Evolutionary conservation across 2,888 invertebrate genomes (phyloP), one percentile per base, ranked within the genome.

Genomic region (Eueremaeus valkanovi): DNA sequence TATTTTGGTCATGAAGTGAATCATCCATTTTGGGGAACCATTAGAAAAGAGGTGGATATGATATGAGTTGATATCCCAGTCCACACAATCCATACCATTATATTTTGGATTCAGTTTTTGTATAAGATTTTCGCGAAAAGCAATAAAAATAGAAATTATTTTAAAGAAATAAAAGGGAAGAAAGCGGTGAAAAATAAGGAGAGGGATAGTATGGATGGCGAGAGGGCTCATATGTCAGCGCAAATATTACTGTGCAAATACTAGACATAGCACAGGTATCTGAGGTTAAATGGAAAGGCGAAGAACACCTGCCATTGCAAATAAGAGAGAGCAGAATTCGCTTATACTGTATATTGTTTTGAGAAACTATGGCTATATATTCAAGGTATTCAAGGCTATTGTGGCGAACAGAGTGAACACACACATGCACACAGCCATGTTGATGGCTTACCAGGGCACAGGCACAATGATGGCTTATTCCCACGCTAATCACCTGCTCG

Each of bases 401-500:
- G 0, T 27, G 2, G 27, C 11, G 31, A 16, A 11, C 61, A 51
- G 21, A 51, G 51, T n/a, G 51, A n/a, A 21, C n/a, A 18, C 13
- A 13, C 42, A 45, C 42, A 45, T 6, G 40, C 40, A 40, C 8
- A 11, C 8, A 40, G n/a, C n/a, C n/a, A n/a, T n/a, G n/a, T n/a
- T n/a, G n/a, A n/a, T n/a, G n/a, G n/a, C n/a, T n/a, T n/a, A n/a
- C 45, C 16, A 51, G 51, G 21, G 51, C 51, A 51, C 51, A 51
- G 51, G 51, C 27, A 55, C 61, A 31, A 42, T 42, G 68, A 68
- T 68, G 68, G 33, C 68, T 42, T 68, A 68, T 68, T 68, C 68
- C 68, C 68, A 68, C 68, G 68, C 68, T 68, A 68, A 68, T 68
- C 68, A 68, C 68, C 68, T 68, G 68, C 40, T 66, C 68, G 68